phyloP scores from a whole-genome alignment of 2,888 invertebrate genomes.

The Chaitophorus viminalis region DNA sequence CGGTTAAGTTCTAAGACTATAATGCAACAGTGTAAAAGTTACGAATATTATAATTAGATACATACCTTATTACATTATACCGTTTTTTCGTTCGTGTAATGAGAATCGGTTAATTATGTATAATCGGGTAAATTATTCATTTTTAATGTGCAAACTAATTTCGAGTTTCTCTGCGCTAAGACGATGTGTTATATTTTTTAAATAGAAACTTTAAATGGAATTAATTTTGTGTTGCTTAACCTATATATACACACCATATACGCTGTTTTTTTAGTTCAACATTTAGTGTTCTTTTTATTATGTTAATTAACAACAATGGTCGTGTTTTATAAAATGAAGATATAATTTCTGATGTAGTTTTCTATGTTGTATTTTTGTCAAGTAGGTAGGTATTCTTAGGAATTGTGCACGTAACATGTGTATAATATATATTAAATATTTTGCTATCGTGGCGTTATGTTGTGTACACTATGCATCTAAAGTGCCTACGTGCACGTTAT shows the following conservation, averaged over 20 bases:
- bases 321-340: constrained; percentile 16
- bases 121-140: not conserved
- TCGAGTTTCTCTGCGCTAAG: not conserved
- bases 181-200: not conserved
- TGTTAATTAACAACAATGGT: constrained; percentile 7
- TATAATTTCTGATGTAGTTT: constrained; percentile 6
- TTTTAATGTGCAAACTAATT: not conserved
- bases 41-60: too few species aligned
- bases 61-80: too few species aligned
- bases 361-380: constrained; percentile 25
- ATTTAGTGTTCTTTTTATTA: constrained; percentile 11
- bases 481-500: not conserved
- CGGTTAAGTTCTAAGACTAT: too few species aligned
- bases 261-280: not conserved
- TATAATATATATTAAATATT: not conserved
- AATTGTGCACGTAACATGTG: not conserved
- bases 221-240: not conserved
- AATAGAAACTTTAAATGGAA: not conserved
- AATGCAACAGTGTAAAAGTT: too few species aligned
- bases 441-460: not conserved
- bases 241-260: not conserved
- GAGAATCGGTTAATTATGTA: not conserved
- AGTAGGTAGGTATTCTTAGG: not conserved
- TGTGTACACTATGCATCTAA: not conserved
- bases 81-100: not conserved